Conservation (phyloP, 2,113 vertebrate genomes). For the Loxodonta africana region DNA sequence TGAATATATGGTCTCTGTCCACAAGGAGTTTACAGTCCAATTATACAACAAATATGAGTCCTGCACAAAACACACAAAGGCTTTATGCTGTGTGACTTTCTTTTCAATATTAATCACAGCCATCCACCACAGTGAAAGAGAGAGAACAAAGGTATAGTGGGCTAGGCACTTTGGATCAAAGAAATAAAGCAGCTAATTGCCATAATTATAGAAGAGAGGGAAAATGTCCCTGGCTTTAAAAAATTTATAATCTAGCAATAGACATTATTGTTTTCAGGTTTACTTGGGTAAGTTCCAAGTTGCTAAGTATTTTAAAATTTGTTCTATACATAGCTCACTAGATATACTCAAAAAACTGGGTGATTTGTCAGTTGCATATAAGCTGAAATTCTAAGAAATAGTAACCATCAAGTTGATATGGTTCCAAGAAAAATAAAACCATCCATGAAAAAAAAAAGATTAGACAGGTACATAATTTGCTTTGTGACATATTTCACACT, state of each 20-base stretch:
- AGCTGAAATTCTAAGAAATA: constrained; percentile 74
- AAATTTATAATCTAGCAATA: neutral
- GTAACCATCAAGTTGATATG: constrained; percentile 52
- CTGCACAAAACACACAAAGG: neutral
- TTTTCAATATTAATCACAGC: neutral
- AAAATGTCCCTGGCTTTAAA: neutral
- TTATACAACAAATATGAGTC: neutral
- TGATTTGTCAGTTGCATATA: constrained; percentile 27
- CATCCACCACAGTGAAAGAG: neutral
- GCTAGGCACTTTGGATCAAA: neutral
- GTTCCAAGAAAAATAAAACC: constrained; percentile 80
- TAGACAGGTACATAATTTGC: constrained; percentile 33
- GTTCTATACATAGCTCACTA: neutral
- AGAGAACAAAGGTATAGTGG: neutral
- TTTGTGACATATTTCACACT: constrained; percentile 21
- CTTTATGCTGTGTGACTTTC: neutral
- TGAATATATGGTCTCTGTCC: neutral
- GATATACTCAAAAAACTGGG: neutral
- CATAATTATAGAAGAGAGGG: neutral
- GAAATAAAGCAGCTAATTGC: neutral
- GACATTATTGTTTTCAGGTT: neutral
- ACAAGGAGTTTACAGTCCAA: neutral
- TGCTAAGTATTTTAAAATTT: constrained; percentile 12
- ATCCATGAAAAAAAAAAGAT: constrained; percentile 53
- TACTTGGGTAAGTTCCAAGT: constrained; percentile 10